Conservation (phyloP, 2,888 invertebrate genomes). For the Dasypolia templi region DNA sequence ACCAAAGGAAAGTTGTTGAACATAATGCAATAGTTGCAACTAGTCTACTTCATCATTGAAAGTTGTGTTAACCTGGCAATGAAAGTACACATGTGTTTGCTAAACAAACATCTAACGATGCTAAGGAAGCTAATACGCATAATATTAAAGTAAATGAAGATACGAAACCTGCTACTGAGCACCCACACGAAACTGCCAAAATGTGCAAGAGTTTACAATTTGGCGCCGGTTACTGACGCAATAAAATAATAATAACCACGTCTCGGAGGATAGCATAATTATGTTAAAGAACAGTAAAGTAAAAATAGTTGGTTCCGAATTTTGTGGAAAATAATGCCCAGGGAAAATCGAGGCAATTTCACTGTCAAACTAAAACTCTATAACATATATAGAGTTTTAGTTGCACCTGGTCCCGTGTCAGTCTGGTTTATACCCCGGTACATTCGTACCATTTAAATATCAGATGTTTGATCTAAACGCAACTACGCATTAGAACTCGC, state of each 20-base stretch:
- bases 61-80: conserved; percentile 9
- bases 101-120: conserved; percentile 16
- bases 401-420: not conserved
- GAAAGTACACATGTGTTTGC: conserved; percentile 10
- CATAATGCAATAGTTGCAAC: conserved; percentile 6
- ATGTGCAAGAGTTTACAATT: conserved; percentile 34
- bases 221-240: conserved; percentile 54
- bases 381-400: conserved; percentile 13
- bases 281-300: conserved; percentile 44
- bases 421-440: not conserved
- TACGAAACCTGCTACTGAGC: conserved; percentile 31
- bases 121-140: conserved; percentile 37
- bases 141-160: conserved; percentile 37
- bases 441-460: conserved; percentile 17
- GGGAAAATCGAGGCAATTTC: not conserved
- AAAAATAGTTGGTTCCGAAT: conserved; percentile 43
- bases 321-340: conserved; percentile 13
- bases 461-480: conserved; percentile 41
- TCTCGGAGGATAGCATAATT: conserved; percentile 17
- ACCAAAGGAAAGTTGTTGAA: conserved; percentile 4
- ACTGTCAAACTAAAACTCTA: not conserved
- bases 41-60: conserved; percentile 15
- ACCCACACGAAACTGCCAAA: conserved; percentile 35
- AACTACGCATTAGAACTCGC: conserved; percentile 55
- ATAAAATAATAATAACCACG: conserved; percentile 54